Percentiles rank a stretch among this genome's conserved stretches.
These are phyloP conservation scores for Perca fluviatilis DNA, from an alignment of 2,113 vertebrate genomes.

Conservation along the genomic window DNA sequence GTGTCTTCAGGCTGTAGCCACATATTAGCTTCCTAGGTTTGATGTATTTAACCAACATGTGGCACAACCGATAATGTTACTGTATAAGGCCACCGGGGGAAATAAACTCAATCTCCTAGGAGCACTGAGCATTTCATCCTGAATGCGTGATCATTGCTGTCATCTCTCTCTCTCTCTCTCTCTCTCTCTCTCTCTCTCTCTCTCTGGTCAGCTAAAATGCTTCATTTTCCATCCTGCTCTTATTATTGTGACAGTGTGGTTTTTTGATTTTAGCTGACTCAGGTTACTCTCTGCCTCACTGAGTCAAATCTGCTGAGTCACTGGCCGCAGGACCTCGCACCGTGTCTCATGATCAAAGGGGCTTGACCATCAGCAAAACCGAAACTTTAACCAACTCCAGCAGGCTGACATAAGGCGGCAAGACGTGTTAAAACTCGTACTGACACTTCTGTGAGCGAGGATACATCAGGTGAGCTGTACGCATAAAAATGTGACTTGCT, in stretches of 20 bases:
- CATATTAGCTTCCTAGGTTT: neutral
- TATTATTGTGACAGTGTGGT: constrained; percentile 62
- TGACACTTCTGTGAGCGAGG: constrained; percentile 36
- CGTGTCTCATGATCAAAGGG: constrained; percentile 67
- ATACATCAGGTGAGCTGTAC: constrained; percentile 19
- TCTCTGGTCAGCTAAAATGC: constrained; percentile 48
- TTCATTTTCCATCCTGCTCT: constrained; percentile 48
- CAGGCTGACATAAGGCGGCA: neutral
- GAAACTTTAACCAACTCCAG: constrained; percentile 30
- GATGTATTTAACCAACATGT: constrained; percentile 5
- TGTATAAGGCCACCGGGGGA: neutral
- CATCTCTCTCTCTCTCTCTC: constrained; percentile 17
- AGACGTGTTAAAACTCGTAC: constrained; percentile 32
- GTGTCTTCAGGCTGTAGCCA: neutral
- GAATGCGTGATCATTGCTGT: constrained; percentile 19
- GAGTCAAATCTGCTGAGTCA: constrained; percentile 65
- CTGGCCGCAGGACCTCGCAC: constrained; percentile 31
- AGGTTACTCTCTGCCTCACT: constrained; percentile 52
- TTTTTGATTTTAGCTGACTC: constrained; percentile 71
- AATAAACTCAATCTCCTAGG: constrained; percentile 15
- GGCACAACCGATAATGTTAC: constrained; percentile 13
- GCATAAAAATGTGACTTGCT: constrained; percentile 3
- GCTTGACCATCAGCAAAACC: constrained; percentile 69
- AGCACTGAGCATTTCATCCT: constrained; percentile 26
- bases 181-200: constrained; percentile 14